These are phyloP conservation scores for Sclerurus mexicanus DNA, from an alignment of 2,113 vertebrate genomes.

Conservation along the genomic window DNA sequence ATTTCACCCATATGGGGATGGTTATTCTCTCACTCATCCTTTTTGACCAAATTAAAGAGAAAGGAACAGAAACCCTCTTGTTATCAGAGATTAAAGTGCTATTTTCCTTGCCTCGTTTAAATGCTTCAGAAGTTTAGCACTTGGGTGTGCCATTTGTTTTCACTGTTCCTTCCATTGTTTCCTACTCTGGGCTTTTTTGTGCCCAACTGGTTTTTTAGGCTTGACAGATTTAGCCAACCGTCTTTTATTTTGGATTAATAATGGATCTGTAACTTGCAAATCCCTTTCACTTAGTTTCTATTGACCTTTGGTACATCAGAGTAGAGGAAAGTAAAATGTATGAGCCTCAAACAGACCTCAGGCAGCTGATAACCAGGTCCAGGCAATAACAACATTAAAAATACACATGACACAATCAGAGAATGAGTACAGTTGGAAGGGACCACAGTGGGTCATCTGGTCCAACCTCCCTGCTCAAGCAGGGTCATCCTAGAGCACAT, in stretches of 20 bases:
- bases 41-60: background rate
- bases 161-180: background rate
- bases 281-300: background rate
- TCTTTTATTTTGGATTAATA: background rate
- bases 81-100: background rate
- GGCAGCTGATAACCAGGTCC: background rate
- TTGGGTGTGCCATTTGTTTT: background rate
- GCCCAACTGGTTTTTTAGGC: background rate
- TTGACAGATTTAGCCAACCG: background rate
- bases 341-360: background rate
- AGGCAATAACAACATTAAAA: background rate
- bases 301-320: background rate
- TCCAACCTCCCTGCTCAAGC: background rate
- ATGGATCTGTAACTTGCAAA: background rate
- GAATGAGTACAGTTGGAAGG: background rate
- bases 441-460: background rate
- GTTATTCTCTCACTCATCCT: background rate
- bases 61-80: background rate
- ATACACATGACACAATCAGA: background rate
- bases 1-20: background rate
- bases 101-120: background rate
- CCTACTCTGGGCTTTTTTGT: background rate
- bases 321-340: background rate
- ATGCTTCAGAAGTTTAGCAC: background rate
- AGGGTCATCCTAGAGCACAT: background rate